phyloP scores from a whole-genome alignment of 2,888 invertebrate species.

The Gryllus longicercus region DNA sequence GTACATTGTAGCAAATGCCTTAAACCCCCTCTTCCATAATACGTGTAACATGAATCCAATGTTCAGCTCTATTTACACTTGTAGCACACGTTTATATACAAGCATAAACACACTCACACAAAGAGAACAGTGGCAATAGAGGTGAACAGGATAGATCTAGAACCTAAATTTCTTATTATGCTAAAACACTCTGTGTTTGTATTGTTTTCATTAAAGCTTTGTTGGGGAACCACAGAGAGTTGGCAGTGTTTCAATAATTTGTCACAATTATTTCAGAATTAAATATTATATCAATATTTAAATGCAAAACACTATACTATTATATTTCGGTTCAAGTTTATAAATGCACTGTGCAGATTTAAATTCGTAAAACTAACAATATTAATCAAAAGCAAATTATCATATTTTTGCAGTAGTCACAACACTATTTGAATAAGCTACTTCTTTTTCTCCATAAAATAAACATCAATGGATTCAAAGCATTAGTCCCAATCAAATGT shows the following conservation, averaged over 20 bases:
- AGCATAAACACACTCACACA: conserved; percentile 22
- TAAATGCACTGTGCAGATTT: neutral
- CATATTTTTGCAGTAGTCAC: no score
- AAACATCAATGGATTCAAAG: no score
- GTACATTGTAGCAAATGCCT: conserved; percentile 23
- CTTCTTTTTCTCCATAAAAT: no score
- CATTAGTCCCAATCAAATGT: no score
- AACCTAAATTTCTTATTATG: conserved; percentile 23
- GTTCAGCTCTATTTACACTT: neutral
- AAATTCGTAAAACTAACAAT: no score
- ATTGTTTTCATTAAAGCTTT: conserved; percentile 34
- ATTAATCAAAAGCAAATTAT: no score
- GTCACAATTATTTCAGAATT: neutral
- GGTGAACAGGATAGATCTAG: neutral
- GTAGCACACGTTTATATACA: neutral
- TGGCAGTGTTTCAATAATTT: conserved; percentile 30
- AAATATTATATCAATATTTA: neutral
- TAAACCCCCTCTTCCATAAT: conserved; percentile 17
- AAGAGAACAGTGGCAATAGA: conserved; percentile 12
- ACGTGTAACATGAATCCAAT: neutral
- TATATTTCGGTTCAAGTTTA: neutral
- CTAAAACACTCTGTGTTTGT: conserved; percentile 33
- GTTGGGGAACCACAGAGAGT: conserved; percentile 31
- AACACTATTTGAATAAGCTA: no score
- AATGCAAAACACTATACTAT: neutral